Evolutionary conservation across 2,888 invertebrate genomes (phyloP), one percentile per base, ranked within the genome.

Genomic region (Halictus ligatus): DNA sequence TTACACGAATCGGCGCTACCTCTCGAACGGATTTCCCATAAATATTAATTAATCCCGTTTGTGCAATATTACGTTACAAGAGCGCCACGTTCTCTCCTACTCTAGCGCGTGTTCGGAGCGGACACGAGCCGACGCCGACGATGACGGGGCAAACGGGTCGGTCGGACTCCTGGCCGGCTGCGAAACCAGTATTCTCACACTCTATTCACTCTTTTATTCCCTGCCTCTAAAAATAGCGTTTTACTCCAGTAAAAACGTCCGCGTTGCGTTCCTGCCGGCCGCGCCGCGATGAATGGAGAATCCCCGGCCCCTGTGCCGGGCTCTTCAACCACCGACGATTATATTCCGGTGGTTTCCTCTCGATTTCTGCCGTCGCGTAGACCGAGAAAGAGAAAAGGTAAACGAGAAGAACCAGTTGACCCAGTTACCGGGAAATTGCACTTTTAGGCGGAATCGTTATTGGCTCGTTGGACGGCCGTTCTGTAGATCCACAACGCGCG

Each of bases 151-250:
- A 78, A 80, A 77, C 76, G 79, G 77, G 77, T 76, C 78, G 78
- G 48, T 64, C 48, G 48, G 64, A 76, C 43, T 71, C 54, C 75
- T 75, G 75, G 69, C 40, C 64, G 78, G 77, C 78, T 64, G 78
- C 29, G 67, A 82, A 88, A 88, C 88, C 88, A 86, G 88, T 88
- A 88, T 87, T 88, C 88, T 88, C 84, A 84, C 82, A 81, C 87
- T 87, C 87, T 81, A 73, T 84, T 87, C 87, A 13, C 75, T 87
- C 88, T 88, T 88, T 87, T 84, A 85, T 84, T 82, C 71, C 84
- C 75, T 43, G 80, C 46, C 64, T 67, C 88, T 88, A 88, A 88
- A 88, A 85, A 88, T 88, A 88, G 88, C 60, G 82, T 58, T 83
- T 64, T 76, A 88, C 85, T 80, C 78, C 76, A 64, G 73, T 85